Evolutionary conservation across 2,888 invertebrate species (phyloP), one percentile per base, ranked within the genome.

Genomic region (Caenorhabditis wallacei): DNA sequence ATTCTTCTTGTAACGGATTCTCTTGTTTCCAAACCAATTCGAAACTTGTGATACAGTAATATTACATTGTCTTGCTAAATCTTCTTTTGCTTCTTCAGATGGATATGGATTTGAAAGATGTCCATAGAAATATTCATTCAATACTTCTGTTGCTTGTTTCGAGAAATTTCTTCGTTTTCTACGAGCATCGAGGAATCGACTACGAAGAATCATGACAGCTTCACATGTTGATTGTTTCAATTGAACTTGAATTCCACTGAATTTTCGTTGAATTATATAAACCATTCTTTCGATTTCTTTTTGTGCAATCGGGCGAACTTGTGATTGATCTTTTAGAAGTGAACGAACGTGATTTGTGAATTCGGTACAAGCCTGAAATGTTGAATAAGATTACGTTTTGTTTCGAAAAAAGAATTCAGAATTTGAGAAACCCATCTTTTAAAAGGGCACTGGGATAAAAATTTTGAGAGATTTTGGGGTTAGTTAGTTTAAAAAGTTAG

Each of bases 301-400:
- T 22, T 68, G 54, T 5, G 80, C 76, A 57, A 88, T 88, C 10
- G 88, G 88, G 5, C 88, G 78, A 22, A 96, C 96, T 13, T 63
- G 56, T 13, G 94, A 98, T 97, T 92, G 91, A 69, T 92, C 92
- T 18, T 87, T 88, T 54, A 92, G 83, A 51, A 92, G 85, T 13
- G 93, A 98, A 97, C 96, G 98, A 96, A 99, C 99, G 94, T 99
- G 99, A n/a, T 98, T 98, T 80, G 99, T 99, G 93, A 99, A 99
- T 94, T 99, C 98, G 93, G 97, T 97, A 94, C 99, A 99, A n/a
- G 98, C 98, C 94, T 95, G 69, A 20, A 92, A 30, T 37, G 37
- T 30, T 48, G 18, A 30, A 30, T 1, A 4, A 1, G 35, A 11
- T 3, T 57, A 30, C n/a, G n/a, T n/a, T n/a, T n/a, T n/a, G n/a